Evolutionary conservation across 2,888 invertebrate genomes (phyloP).

Genomic region (Ceratothoa steindachneri): DNA sequence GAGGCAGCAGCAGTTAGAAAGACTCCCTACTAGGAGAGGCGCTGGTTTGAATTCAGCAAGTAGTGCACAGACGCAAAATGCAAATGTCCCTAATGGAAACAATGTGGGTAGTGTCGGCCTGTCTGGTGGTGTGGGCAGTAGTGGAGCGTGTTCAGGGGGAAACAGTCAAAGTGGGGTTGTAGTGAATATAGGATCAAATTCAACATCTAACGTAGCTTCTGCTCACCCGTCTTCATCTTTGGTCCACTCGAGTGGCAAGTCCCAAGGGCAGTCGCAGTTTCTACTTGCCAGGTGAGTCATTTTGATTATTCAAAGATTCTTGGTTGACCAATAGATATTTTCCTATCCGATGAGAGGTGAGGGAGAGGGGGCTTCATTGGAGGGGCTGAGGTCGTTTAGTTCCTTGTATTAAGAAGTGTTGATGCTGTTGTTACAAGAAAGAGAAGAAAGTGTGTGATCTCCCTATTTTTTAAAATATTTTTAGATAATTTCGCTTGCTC

Average conservation of each 20-base stretch:
- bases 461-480: too few relatives aligned
- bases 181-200: constrained; percentile 2
- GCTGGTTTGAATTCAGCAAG: background rate
- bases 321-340: too few relatives aligned
- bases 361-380: too few relatives aligned
- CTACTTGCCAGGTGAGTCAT: constrained; percentile 9
- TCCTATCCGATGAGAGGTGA: too few relatives aligned
- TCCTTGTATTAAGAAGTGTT: too few relatives aligned
- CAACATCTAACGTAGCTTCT: background rate
- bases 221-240: background rate
- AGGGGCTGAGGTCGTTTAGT: too few relatives aligned
- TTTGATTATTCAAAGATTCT: too few relatives aligned
- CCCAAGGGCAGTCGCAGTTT: constrained; percentile 13
- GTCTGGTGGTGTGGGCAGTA: constrained; percentile 11
- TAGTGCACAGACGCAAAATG: background rate
- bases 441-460: too few relatives aligned
- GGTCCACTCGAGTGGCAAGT: background rate
- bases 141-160: constrained; percentile 5
- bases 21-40: constrained; percentile 1
- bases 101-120: background rate
- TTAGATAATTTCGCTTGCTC: too few relatives aligned
- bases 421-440: too few relatives aligned
- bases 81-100: constrained; percentile 8
- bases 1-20: background rate
- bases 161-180: constrained; percentile 1